A percentile compares a stretch with the other conserved stretches of the same genome.
Conservation (phyloP, 2,797 vertebrate species). For the Aplochiton taeniatus region DNA sequence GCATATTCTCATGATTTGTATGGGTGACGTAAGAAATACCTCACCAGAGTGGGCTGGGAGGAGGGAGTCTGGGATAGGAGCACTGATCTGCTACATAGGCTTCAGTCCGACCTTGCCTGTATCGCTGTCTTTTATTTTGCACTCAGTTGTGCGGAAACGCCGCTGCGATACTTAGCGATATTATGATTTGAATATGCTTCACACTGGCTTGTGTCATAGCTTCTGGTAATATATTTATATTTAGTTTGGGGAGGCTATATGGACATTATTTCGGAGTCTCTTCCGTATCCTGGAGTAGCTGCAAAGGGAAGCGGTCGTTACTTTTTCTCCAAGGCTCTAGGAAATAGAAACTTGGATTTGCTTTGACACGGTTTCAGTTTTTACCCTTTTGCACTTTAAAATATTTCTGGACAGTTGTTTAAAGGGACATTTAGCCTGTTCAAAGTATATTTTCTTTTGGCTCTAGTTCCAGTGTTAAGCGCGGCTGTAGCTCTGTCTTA, state of each 20-base stretch:
- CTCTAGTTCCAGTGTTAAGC: slow-evolving; percentile 33
- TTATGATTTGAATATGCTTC: slow-evolving; percentile 31
- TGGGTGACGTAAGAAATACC: slow-evolving; percentile 65
- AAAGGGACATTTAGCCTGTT: slow-evolving; percentile 15
- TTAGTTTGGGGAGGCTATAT: slow-evolving; percentile 50
- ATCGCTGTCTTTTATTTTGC: slow-evolving; percentile 45
- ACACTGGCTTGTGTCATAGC: slow-evolving; percentile 50
- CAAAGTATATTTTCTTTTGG: slow-evolving; percentile 7
- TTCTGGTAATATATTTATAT: slow-evolving; percentile 41
- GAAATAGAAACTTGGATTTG: slow-evolving; percentile 42
- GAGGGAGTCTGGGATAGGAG: slow-evolving; percentile 2
- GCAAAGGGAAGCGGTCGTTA: slow-evolving; percentile 60
- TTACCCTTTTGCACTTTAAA: slow-evolving; percentile 37
- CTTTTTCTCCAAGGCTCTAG: slow-evolving; percentile 53
- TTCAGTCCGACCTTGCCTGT: slow-evolving; percentile 65
- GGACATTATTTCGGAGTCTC: slow-evolving; percentile 57
- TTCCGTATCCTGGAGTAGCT: slow-evolving; percentile 65
- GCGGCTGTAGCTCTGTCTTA: background rate
- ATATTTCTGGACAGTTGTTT: slow-evolving; percentile 26
- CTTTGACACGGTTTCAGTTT: slow-evolving; percentile 38
- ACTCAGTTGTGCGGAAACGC: slow-evolving; percentile 51
- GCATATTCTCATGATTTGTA: slow-evolving; percentile 51
- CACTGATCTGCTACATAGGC: slow-evolving; percentile 42
- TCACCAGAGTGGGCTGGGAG: slow-evolving; percentile 50
- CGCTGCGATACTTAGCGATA: slow-evolving; percentile 44